A percentile compares a stretch with the other conserved stretches of the same genome.
Conservation (phyloP, 2,888 invertebrate genomes). For the Chaitophorus viminalis region DNA sequence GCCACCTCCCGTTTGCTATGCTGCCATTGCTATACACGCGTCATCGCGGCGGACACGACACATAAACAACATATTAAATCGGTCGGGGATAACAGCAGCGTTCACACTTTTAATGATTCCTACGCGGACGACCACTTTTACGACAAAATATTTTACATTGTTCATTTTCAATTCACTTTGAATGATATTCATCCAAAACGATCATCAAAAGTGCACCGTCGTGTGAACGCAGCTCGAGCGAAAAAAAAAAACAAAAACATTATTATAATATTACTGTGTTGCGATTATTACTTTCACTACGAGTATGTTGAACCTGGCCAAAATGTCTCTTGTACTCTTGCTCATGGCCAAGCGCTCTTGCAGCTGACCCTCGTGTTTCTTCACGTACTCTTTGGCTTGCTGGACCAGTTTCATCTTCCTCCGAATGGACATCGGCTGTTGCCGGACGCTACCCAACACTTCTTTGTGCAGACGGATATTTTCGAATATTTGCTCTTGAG, state of each 20-base stretch:
- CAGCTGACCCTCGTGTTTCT: conserved; percentile 88
- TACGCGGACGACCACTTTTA: no score
- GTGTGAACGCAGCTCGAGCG: no score
- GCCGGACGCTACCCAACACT: conserved; percentile 85
- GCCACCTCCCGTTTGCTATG: conserved; percentile 84
- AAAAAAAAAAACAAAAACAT: no score
- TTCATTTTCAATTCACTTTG: no score
- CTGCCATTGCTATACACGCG: conserved; percentile 77
- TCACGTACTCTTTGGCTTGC: conserved; percentile 87
- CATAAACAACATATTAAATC: no score
- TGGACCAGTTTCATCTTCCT: conserved; percentile 84
- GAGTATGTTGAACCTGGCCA: conserved; percentile 84
- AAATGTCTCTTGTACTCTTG: conserved; percentile 83
- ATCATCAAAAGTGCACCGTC: no score
- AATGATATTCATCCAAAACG: no score
- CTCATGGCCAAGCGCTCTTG: conserved; percentile 91
- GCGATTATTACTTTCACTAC: conserved; percentile 77
- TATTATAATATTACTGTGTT: neutral
- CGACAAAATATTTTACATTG: no score
- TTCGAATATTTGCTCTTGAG: conserved; percentile 89
- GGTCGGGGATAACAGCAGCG: no score
- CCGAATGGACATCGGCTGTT: conserved; percentile 85
- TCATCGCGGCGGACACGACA: neutral
- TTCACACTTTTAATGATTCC: no score
- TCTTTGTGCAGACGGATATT: conserved; percentile 92